Conservation (phyloP, 2,113 vertebrate genomes). For the Crotophaga sulcirostris region DNA sequence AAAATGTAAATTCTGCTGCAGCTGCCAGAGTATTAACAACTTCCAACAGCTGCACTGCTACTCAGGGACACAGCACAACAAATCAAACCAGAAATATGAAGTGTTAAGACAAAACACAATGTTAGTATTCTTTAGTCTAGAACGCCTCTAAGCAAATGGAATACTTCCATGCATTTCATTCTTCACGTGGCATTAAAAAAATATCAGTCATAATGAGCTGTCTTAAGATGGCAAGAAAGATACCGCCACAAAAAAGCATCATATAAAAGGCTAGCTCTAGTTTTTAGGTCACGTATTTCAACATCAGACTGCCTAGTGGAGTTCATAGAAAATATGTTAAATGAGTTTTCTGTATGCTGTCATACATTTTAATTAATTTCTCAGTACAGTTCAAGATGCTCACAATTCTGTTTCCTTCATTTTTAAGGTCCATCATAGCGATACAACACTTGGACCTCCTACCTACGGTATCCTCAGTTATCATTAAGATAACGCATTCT, state of each 20-base stretch:
- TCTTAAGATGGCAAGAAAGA: not conserved
- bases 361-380: not conserved
- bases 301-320: not conserved
- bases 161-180: not conserved
- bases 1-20: conserved; percentile 25
- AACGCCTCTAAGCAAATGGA: not conserved
- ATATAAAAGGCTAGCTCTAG: not conserved
- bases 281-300: not conserved
- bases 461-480: not conserved
- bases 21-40: conserved; percentile 40
- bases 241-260: not conserved
- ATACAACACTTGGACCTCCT: not conserved
- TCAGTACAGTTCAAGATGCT: not conserved
- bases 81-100: conserved; percentile 24
- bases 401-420: not conserved
- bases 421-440: not conserved
- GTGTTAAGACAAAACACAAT: not conserved
- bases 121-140: not conserved
- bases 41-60: conserved; percentile 42
- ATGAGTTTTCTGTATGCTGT: not conserved
- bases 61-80: not conserved
- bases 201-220: not conserved
- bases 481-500: not conserved
- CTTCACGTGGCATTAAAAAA: not conserved
- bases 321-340: not conserved